Conservation (phyloP, 1,140 invertebrate species). For the Calosoma granatense region DNA sequence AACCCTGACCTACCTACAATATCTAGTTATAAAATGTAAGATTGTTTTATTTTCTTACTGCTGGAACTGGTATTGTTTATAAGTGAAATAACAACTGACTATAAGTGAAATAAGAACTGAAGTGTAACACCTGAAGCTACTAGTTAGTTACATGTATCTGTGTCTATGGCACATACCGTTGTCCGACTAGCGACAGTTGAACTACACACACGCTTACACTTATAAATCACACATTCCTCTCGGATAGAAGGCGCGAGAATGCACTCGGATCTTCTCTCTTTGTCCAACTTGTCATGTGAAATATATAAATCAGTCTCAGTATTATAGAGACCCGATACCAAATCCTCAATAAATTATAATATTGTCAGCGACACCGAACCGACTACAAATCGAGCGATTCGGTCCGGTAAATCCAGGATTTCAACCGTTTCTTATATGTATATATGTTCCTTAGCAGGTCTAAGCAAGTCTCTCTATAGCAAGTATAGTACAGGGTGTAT, state of each 20-base stretch:
- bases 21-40: background rate
- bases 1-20: no score
- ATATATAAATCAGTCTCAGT: background rate
- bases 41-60: no score
- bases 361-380: background rate
- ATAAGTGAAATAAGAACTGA: no score
- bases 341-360: constrained; percentile 2
- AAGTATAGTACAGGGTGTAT: no score
- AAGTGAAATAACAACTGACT: no score
- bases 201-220: background rate
- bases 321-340: constrained; percentile 1
- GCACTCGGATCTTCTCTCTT: background rate
- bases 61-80: no score
- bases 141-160: no score
- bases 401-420: background rate
- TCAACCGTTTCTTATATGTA: no score
- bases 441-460: no score
- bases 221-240: constrained; percentile 7
- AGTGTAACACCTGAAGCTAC: no score
- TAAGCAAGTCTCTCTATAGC: no score
- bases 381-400: background rate
- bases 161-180: background rate
- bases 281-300: background rate
- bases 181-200: background rate
- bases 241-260: background rate